phyloP scores from a whole-genome alignment of 2,797 vertebrate genomes.

The Pangasius sanitwongsei region DNA sequence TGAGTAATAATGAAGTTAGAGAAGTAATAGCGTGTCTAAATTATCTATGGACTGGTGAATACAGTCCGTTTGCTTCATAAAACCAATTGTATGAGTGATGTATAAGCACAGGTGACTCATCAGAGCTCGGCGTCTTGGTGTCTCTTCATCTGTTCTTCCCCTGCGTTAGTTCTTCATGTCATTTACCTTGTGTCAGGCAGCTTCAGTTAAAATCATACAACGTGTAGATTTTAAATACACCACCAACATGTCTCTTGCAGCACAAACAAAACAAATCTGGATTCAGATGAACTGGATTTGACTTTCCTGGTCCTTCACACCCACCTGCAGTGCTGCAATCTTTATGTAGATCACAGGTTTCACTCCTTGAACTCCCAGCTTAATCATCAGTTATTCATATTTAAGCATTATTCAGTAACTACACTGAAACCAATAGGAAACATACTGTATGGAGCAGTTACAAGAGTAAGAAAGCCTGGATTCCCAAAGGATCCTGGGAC shows the following conservation, averaged over 20 bases:
- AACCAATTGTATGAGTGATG: not conserved
- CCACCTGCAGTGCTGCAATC: not conserved
- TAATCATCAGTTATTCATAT: not conserved
- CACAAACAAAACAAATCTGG: not conserved
- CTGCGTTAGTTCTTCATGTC: constrained; percentile 62
- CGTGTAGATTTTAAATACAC: not conserved
- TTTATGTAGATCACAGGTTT: not conserved
- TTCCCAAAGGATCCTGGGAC: not conserved
- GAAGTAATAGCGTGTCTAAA: not conserved
- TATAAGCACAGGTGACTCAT: not conserved
- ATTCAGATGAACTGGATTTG: not conserved
- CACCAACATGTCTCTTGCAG: not conserved
- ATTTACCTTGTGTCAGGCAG: constrained; percentile 61
- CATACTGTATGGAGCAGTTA: not conserved
- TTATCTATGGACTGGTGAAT: not conserved
- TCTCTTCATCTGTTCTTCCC: constrained; percentile 28
- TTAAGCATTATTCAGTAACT: not conserved
- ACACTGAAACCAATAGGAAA: not conserved
- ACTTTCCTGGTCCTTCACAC: not conserved
- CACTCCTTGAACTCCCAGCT: too few species aligned
- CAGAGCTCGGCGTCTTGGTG: not conserved
- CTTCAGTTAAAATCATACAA: not conserved
- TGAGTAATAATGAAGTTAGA: not conserved
- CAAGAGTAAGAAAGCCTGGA: not conserved
- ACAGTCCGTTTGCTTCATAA: not conserved